Base-by-base conservation (phyloP, 2,797 vertebrate species). In the Ficedula albicollis region DNA sequence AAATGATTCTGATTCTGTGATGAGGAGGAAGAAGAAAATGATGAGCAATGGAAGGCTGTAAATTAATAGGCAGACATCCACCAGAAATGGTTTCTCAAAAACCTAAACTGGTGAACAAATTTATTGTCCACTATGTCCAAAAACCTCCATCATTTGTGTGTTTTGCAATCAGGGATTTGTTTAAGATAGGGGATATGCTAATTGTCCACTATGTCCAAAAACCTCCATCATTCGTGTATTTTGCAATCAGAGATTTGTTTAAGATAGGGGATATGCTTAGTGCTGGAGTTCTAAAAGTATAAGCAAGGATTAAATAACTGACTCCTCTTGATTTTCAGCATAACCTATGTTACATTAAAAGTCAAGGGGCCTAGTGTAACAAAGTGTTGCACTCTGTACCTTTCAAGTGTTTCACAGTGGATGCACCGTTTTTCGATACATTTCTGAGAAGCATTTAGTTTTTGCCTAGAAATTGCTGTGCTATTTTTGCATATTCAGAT, bases 401-500 rank as follows among this genome's bases (percentile, higher is more conserved):
- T 81, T 86, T 86, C 55, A 70, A 21, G 70, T 59, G 10, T 58
- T 88, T 78, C 41, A n/a, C 22, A 10, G 15, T 48, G 38, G 59
- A 69, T 10, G 13, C 0, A 2, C 18, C 26, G 9, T 15, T 91
- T 93, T 85, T 70, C 59, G 68, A 44, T 66, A 26, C 1, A 63
- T 51, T 91, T 91, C 51, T 90, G 80, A 91, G 70, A 67, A 2
- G 2, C 19, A 14, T 72, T 89, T 92, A 23, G 14, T 56, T 41
- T 83, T 85, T 36, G 87, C 87, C 58, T 93, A 66, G 92, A 97
- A 96, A 96, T 66, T 89, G 69, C 43, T 62, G 48, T n/a, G 58
- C 73, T 96, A 91, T 96, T 96, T 97, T 95, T 90, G 79, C 44
- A n/a, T 90, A 84, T 90, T 91, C 94, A 88, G 69, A 86, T 91